Conservation (phyloP, 2,797 vertebrate species). For the Heliangelus exortis region DNA sequence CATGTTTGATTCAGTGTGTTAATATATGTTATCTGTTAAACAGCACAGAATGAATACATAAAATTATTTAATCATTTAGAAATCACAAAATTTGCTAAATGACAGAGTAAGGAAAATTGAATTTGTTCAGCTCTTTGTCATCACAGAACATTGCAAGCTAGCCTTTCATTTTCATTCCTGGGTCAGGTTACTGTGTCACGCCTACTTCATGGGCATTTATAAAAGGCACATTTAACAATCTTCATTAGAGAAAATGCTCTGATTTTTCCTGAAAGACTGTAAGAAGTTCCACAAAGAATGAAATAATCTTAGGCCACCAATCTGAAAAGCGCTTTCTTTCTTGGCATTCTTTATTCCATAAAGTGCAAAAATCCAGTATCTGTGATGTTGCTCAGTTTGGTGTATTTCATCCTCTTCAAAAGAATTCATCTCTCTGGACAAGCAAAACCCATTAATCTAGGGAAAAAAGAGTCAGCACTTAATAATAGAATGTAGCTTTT, state of each 20-base stretch:
- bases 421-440: constrained; percentile 3
- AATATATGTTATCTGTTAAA: background rate
- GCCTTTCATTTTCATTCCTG: background rate
- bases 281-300: constrained; percentile 2
- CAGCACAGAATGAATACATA: background rate
- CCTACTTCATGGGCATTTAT: background rate
- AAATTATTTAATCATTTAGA: constrained; percentile 13
- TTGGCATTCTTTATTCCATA: background rate
- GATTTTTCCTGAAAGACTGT: background rate
- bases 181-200: background rate
- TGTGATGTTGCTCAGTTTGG: background rate
- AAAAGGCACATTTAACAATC: background rate
- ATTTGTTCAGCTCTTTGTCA: constrained; percentile 19
- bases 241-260: background rate
- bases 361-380: constrained; percentile 13
- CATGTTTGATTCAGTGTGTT: background rate
- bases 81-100: constrained; percentile 15
- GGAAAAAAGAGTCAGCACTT: constrained; percentile 44
- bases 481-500: constrained; percentile 48
- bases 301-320: background rate
- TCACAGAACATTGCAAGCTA: background rate
- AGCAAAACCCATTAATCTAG: constrained; percentile 31
- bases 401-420: constrained; percentile 40
- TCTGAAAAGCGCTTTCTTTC: background rate
- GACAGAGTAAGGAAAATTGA: background rate